Percentiles rank a stretch among this genome's conserved stretches.
Conservation (phyloP, 2,113 vertebrate species). For the Prunella fulvescens region DNA sequence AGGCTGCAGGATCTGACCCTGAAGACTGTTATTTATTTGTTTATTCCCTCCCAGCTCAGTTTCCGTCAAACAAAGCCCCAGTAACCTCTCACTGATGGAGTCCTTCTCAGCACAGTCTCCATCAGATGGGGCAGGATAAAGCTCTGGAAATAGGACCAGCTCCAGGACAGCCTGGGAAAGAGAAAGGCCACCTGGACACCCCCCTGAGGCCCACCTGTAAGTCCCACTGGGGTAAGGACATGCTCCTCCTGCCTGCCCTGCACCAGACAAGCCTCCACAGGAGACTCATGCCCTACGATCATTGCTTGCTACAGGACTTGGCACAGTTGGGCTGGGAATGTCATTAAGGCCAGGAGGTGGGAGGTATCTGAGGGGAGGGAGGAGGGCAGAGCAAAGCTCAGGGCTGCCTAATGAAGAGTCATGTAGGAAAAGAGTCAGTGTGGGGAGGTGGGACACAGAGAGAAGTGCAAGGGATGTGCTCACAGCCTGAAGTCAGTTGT, state of each 20-base stretch:
- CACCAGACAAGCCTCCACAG: neutral
- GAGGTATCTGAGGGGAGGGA: neutral
- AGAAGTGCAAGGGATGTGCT: neutral
- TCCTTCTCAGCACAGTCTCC: neutral
- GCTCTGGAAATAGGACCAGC: neutral
- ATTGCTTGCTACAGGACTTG: neutral
- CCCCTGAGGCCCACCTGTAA: neutral
- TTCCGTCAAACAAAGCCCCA: slow-evolving; percentile 54
- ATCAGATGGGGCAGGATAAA: neutral
- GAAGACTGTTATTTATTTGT: neutral
- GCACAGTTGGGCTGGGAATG: neutral
- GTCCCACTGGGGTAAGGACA: neutral
- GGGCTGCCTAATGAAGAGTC: neutral
- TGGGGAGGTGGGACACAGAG: neutral
- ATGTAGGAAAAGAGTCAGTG: neutral
- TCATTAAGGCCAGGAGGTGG: slow-evolving; percentile 42
- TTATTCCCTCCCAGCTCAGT: slow-evolving; percentile 20
- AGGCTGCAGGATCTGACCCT: neutral
- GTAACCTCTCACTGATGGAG: neutral
- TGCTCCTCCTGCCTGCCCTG: neutral
- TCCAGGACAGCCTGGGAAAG: neutral
- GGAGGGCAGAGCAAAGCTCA: neutral
- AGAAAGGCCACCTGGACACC: neutral
- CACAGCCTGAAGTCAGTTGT: neutral
- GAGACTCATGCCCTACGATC: neutral